A percentile compares a stretch with the other conserved stretches of the same genome.
Conservation (phyloP, 2,113 vertebrate species). For the Gallinago media region DNA sequence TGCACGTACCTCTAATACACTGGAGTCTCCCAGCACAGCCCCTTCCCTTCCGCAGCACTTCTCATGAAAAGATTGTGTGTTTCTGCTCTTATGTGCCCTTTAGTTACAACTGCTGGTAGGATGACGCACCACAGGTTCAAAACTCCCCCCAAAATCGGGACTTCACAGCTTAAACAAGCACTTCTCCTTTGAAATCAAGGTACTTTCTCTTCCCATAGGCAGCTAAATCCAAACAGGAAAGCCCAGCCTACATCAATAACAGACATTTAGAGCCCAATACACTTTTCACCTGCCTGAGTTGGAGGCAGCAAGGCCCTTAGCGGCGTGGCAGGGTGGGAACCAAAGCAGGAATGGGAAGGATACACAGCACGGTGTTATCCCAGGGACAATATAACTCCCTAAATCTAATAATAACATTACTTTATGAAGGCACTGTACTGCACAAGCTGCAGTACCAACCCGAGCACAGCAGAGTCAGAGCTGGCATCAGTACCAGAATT, state of each 20-base stretch:
- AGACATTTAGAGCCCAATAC: neutral
- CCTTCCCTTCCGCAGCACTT: neutral
- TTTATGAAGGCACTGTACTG: neutral
- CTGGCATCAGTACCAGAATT: neutral
- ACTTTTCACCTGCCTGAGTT: neutral
- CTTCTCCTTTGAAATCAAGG: slow-evolving; percentile 18
- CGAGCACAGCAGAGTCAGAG: neutral
- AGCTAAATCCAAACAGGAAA: neutral
- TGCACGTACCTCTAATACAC: neutral
- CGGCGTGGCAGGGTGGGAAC: neutral
- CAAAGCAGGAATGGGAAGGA: neutral
- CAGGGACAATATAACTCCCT: neutral
- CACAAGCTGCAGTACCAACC: neutral
- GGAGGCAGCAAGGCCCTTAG: neutral
- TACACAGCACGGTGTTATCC: neutral
- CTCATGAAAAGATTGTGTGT: neutral
- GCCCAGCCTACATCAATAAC: neutral
- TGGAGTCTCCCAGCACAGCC: rapidly evolving
- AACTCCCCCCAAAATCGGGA: neutral
- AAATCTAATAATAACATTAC: neutral
- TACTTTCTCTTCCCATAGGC: neutral
- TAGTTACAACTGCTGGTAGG: neutral
- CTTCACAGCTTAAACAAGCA: slow-evolving; percentile 12
- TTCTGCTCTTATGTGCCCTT: neutral
- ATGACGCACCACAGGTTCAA: neutral